Evolutionary conservation across 2,113 vertebrate species (phyloP).

Genomic region (Lycaon pictus): DNA sequence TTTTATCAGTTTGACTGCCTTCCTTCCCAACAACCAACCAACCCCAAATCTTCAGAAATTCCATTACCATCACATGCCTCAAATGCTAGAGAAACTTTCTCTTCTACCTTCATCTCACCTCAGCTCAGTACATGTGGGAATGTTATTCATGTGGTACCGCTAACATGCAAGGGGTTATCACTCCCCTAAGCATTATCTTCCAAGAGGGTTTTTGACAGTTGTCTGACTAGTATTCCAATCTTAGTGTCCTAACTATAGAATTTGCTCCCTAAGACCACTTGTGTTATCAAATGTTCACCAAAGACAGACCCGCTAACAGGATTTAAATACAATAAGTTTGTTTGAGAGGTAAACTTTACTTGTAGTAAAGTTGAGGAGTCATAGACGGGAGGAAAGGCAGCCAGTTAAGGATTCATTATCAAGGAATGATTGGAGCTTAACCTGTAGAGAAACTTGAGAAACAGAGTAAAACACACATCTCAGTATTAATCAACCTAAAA

Average conservation of each 20-base stretch:
- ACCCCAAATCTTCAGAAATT: background rate
- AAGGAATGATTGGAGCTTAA: background rate
- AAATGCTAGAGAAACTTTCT: background rate
- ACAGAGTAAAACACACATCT: background rate
- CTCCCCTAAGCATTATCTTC: background rate
- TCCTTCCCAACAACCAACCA: background rate
- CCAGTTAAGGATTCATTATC: background rate
- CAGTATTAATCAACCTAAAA: background rate
- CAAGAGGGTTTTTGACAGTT: background rate
- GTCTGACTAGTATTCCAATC: background rate
- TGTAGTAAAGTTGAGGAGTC: background rate
- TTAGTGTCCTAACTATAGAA: background rate
- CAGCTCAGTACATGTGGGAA: background rate
- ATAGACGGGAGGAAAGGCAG: background rate
- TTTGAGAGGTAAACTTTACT: background rate
- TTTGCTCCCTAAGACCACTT: background rate
- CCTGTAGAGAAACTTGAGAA: background rate
- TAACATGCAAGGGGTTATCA: accelerated
- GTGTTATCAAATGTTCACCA: background rate
- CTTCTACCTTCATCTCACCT: background rate
- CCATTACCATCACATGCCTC: background rate
- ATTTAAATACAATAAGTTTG: background rate
- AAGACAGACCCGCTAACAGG: background rate
- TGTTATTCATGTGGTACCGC: background rate
- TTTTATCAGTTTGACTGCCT: background rate